Base-by-base conservation (phyloP, 2,888 invertebrate species). In the Punctoribates punctum region DNA sequence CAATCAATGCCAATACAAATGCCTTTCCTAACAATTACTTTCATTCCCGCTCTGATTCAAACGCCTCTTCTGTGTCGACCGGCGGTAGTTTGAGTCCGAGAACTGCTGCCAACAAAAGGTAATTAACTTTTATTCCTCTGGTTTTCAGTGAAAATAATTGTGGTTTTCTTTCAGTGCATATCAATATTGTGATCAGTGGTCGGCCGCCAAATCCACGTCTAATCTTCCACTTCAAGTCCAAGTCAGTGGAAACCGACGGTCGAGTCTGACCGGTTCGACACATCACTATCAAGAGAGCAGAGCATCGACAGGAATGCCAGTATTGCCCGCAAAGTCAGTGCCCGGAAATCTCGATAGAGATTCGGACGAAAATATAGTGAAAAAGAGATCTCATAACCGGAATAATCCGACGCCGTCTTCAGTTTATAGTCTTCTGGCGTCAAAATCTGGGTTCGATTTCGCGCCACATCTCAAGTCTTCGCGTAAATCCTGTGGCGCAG, bases 21-120 rank as follows among this genome's bases (percentile, higher is more conserved):
- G 57, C 72, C 1, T 42, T 42, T 20, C 25, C 46, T 0, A 46
- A 27, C 13, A 62, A 54, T 51, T 67, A 75, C 46, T 70, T 75
- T 70, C 75, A 75, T 25, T 75, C 72, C 15, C 75, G 75, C 17
- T 72, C 72, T 6, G 75, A 75, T 72, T 75, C 75, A 20, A 70
- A 70, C 34, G 29, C 67, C 20, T 75, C 75, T 48, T 48, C 75
- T 13, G 51, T 57, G 25, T 75, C 75, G 15, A 51, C 48, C 42
- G 70, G 57, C 27, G 75, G 38, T 23, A 51, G 29, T 51, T 20
- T 54, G 15, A 51, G 67, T 48, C 75, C 67, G 15, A 8, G 75
- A 70, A 67, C 75, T 25, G 70, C 70, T 51, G 70, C 25, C 27
- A 42, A 29, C n/a, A 75, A 75, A 75, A 70, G 75, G 75, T 75